These are phyloP conservation scores for Caranx melampygus DNA, from an alignment of 2,113 vertebrate genomes.

Conservation along the genomic window DNA sequence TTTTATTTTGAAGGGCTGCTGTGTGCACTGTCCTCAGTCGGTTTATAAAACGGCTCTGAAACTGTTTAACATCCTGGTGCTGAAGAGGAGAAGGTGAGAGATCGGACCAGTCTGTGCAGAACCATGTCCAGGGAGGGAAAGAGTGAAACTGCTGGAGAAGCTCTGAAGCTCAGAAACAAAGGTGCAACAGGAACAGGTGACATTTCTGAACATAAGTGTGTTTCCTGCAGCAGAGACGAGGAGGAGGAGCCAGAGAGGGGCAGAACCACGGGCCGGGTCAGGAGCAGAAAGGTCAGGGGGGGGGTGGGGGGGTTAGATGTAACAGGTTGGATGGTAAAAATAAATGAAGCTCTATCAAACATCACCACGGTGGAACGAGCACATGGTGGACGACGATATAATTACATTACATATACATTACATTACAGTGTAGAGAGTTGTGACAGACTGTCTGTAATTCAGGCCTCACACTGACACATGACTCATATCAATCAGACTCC, in stretches of 20 bases:
- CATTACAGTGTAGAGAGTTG: too few relatives aligned
- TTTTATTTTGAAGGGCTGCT: conserved; percentile 1
- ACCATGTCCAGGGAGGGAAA: not conserved
- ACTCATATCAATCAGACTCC: not conserved
- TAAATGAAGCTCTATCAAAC: too few relatives aligned
- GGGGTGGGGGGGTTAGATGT: too few relatives aligned
- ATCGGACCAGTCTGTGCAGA: not conserved
- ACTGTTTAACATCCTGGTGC: not conserved
- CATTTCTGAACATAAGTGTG: conserved; percentile 19
- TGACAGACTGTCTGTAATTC: too few relatives aligned
- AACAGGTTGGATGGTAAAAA: too few relatives aligned
- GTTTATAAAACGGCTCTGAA: not conserved
- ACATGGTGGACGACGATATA: too few relatives aligned
- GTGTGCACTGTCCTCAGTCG: not conserved
- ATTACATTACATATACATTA: too few relatives aligned
- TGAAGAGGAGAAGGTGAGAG: not conserved
- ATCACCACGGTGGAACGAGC: too few relatives aligned
- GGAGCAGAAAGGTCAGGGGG: too few relatives aligned
- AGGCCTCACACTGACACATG: too few relatives aligned
- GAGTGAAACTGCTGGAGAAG: not conserved
- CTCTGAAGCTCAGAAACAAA: not conserved
- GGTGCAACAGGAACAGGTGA: conserved; percentile 20
- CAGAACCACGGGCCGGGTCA: not conserved
- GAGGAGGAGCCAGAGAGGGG: not conserved
- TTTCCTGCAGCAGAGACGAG: not conserved